Conservation (phyloP, 2,888 invertebrate species). For the Ochropacha duplaris region DNA sequence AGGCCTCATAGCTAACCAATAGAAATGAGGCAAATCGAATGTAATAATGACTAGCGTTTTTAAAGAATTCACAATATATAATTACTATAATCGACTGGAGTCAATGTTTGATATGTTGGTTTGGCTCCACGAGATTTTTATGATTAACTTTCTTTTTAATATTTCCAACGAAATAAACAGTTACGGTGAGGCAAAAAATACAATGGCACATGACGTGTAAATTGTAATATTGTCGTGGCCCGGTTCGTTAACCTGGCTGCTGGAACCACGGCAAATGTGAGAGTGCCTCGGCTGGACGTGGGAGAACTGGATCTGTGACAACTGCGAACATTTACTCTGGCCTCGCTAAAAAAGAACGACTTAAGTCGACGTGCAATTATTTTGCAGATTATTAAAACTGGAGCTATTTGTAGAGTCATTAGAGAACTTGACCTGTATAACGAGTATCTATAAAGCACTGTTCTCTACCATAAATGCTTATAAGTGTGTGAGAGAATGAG, state of each 20-base stretch:
- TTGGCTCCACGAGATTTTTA: background rate
- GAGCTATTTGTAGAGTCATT: conserved; percentile 57
- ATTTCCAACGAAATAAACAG: background rate
- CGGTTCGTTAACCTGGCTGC: conserved; percentile 65
- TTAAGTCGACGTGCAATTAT: conserved; percentile 51
- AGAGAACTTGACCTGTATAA: conserved; percentile 34
- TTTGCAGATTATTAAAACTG: conserved; percentile 56
- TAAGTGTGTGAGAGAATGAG: background rate
- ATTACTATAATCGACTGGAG: conserved; percentile 1
- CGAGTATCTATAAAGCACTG: conserved; percentile 9
- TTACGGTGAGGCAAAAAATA: conserved; percentile 32
- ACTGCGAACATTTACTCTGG: conserved; percentile 44
- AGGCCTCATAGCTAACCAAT: conserved; percentile 18
- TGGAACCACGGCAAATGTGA: conserved; percentile 44
- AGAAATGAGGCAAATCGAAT: conserved; percentile 17
- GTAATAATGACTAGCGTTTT: conserved; percentile 20
- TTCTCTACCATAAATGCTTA: background rate
- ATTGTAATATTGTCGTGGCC: conserved; percentile 29
- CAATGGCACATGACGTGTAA: conserved; percentile 41
- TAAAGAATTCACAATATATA: background rate
- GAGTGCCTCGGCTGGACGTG: conserved; percentile 57
- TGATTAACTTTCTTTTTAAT: background rate
- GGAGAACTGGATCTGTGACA: conserved; percentile 74
- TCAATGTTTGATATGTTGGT: background rate
- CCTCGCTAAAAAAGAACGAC: conserved; percentile 35